Conservation (phyloP, 2,888 invertebrate genomes). For the Eueremaeus valkanovi region DNA sequence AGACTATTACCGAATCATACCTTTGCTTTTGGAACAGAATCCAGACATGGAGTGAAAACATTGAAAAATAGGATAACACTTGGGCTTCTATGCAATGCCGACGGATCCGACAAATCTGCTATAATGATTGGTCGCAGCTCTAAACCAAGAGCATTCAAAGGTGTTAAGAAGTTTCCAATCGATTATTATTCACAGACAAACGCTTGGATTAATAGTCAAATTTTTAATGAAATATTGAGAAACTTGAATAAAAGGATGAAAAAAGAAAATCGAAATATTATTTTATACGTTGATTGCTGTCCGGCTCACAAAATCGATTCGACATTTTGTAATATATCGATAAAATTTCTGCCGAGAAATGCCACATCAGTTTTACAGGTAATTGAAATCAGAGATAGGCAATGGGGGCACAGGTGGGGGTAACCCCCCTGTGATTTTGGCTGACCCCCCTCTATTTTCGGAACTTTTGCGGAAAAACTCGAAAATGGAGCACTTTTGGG, state of each 20-base stretch:
- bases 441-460: no score
- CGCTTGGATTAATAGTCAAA: neutral
- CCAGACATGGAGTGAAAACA: neutral
- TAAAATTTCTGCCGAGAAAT: neutral
- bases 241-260: no score
- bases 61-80: neutral
- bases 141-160: neutral
- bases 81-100: neutral
- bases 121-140: neutral
- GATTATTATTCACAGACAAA: neutral
- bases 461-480: no score
- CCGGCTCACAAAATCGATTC: neutral
- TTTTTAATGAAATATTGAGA: neutral
- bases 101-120: neutral
- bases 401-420: no score
- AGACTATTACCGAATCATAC: neutral
- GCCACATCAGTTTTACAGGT: neutral
- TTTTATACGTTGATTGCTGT: neutral
- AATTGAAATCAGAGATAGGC: no score
- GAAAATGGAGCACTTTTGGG: no score
- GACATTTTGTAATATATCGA: neutral
- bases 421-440: no score
- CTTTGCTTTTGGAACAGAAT: neutral
- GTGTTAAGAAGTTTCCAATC: no score
- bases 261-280: no score